Conservation (phyloP, 2,888 invertebrate species). For the Stenodema calcarata region DNA sequence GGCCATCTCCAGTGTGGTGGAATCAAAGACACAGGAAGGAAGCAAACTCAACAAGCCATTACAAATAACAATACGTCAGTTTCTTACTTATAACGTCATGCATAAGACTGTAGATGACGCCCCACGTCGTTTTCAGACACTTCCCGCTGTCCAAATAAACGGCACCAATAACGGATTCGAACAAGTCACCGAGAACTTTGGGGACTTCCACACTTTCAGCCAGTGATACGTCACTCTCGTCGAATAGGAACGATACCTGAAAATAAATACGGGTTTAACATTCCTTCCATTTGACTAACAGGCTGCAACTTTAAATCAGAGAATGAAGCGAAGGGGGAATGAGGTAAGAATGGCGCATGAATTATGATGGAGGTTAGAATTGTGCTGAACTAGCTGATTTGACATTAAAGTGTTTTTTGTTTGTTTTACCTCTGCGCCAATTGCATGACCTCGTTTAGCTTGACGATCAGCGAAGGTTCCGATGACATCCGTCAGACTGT, state of each 20-base stretch:
- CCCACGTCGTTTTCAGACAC: constrained; percentile 77
- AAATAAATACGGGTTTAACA: not conserved
- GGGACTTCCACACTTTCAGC: constrained; percentile 89
- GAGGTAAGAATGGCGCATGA: too few relatives aligned
- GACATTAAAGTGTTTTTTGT: too few relatives aligned
- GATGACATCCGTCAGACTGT: constrained; percentile 65
- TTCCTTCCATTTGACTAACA: too few relatives aligned
- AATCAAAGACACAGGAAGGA: too few relatives aligned
- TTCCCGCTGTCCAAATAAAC: constrained; percentile 85
- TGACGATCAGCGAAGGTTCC: constrained; percentile 72
- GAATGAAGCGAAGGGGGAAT: too few relatives aligned
- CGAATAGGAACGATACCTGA: constrained; percentile 67
- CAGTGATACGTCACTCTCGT: constrained; percentile 70
- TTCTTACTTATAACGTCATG: constrained; percentile 75
- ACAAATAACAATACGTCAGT: not conserved
- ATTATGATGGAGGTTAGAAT: too few relatives aligned
- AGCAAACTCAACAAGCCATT: too few relatives aligned
- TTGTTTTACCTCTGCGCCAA: constrained; percentile 70
- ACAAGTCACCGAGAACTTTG: constrained; percentile 88
- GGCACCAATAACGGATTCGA: constrained; percentile 91
- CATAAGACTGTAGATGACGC: constrained; percentile 82
- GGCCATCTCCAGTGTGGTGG: too few relatives aligned
- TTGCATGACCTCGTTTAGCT: constrained; percentile 67
- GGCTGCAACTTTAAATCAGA: too few relatives aligned
- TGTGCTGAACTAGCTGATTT: too few relatives aligned